Evolutionary conservation across 2,797 vertebrate genomes (phyloP).

Genomic region (Microctenopoma steveboyesi): DNA sequence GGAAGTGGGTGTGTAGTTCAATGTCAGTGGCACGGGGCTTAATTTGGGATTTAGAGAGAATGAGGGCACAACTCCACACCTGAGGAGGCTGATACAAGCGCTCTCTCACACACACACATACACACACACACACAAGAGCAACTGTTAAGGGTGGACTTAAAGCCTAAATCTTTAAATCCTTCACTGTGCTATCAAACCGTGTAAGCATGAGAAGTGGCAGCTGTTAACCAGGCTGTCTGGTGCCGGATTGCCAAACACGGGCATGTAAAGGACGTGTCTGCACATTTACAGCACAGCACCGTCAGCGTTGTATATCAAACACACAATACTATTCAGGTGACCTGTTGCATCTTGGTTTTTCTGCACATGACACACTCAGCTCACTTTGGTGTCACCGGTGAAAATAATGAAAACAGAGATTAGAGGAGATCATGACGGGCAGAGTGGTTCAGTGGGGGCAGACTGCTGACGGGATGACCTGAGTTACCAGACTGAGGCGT

Average conservation of each 20-base stretch:
- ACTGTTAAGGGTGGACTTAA: constrained; percentile 52
- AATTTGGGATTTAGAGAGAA: constrained; percentile 3
- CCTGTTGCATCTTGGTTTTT: neutral
- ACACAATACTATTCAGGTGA: neutral
- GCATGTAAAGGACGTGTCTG: constrained; percentile 12
- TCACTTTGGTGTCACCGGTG: constrained; percentile 40
- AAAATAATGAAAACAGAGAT: constrained; percentile 75
- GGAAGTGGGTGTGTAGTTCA: neutral
- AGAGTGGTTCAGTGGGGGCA: constrained; percentile 42
- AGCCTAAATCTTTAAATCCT: constrained; percentile 70
- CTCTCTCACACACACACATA: constrained; percentile 18
- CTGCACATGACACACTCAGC: constrained; percentile 21
- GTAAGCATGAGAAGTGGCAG: constrained; percentile 50
- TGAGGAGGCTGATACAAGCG: constrained; percentile 8
- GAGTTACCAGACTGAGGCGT: constrained; percentile 36
- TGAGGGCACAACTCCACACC: constrained; percentile 12
- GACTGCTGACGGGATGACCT: constrained; percentile 57
- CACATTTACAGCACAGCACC: constrained; percentile 14
- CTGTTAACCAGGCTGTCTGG: constrained; percentile 61
- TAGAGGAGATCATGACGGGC: constrained; percentile 59
- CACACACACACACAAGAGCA: constrained; percentile 8
- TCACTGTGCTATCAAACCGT: constrained; percentile 46
- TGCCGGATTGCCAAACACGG: constrained; percentile 26
- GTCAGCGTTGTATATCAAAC: too few relatives aligned
- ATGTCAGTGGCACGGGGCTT: constrained; percentile 1